Evolutionary conservation across 1,140 invertebrate species (phyloP).

Genomic region (Myzus persicae): DNA sequence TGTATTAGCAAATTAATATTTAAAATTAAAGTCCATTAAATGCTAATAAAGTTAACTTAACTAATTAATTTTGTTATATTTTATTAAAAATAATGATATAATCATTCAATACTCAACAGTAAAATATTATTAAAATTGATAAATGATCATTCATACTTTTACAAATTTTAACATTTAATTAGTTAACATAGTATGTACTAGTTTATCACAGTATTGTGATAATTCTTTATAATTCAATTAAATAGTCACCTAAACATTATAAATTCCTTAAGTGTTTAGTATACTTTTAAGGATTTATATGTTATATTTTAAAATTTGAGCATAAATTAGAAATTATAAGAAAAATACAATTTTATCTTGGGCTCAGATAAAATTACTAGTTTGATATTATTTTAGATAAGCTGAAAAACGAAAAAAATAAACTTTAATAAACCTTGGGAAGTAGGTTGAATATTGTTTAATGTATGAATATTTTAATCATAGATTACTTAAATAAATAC

Average conservation of each 20-base stretch:
- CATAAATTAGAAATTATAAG: neutral
- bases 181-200: too few species aligned
- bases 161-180: too few species aligned
- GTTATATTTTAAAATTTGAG: neutral
- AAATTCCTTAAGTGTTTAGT: neutral
- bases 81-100: neutral
- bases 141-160: too few species aligned
- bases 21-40: neutral
- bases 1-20: conserved; percentile 6
- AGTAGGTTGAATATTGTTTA: neutral
- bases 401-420: neutral
- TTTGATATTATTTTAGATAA: neutral
- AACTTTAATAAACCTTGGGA: neutral
- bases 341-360: neutral
- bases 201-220: neutral
- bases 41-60: conserved; percentile 10
- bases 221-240: neutral
- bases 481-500: neutral
- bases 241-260: neutral
- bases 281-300: neutral
- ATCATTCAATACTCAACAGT: neutral
- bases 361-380: neutral
- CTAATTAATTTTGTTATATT: neutral
- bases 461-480: neutral
- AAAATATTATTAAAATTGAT: too few species aligned